A percentile compares a stretch with the other conserved stretches of the same genome.
Conservation (phyloP, 2,113 vertebrate genomes). For the Cathartes aura region DNA sequence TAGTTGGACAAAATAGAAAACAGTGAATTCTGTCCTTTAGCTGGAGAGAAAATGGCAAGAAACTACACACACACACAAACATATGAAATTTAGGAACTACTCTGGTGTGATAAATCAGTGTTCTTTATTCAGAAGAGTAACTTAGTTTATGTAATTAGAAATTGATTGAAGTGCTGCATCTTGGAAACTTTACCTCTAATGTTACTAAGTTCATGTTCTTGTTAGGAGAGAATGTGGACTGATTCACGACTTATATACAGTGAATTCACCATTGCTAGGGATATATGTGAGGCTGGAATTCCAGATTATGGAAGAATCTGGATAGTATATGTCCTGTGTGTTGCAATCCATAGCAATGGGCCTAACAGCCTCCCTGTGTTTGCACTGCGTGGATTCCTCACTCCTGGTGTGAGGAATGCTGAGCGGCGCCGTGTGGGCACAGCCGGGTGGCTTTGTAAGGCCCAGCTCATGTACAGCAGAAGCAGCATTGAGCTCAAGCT, state of each 20-base stretch:
- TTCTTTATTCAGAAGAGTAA: not conserved
- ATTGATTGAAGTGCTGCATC: not conserved
- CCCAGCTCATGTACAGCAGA: not conserved
- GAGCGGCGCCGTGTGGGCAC: fast-evolving
- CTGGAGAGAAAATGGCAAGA: not conserved
- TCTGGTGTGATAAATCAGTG: not conserved
- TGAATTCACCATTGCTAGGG: not conserved
- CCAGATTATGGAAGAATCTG: not conserved
- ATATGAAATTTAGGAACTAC: not conserved
- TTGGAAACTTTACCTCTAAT: not conserved
- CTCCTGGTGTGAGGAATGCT: not conserved
- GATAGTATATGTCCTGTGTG: not conserved
- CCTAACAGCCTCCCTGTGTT: too few species aligned
- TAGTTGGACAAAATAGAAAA: not conserved
- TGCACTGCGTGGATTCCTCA: not conserved
- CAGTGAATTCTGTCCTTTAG: not conserved
- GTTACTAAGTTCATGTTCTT: not conserved
- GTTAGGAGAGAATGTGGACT: not conserved
- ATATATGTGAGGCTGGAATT: not conserved
- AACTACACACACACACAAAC: not conserved
- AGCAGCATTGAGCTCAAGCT: not conserved
- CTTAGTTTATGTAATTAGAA: not conserved
- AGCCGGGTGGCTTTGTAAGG: not conserved
- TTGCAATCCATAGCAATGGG: too few species aligned
- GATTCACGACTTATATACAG: not conserved